These are phyloP conservation scores for Hymenopus coronatus DNA, from an alignment of 2,888 invertebrate genomes.

Conservation along the genomic window DNA sequence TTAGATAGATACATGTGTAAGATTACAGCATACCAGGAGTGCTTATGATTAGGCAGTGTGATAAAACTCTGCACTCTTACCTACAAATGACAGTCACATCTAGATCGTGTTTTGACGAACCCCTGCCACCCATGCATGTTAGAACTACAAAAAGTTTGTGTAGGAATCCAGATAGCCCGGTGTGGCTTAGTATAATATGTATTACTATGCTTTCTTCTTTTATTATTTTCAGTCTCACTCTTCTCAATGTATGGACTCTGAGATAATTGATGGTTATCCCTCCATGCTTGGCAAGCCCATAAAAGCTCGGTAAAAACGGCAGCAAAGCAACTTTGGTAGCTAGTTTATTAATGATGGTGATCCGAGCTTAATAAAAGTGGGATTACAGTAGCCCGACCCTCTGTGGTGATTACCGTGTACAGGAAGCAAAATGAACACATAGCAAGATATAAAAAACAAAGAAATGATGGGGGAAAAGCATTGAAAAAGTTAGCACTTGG, in stretches of 20 bases:
- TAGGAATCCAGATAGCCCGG: neutral
- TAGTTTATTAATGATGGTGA: neutral
- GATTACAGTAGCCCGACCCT: neutral
- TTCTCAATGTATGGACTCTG: neutral
- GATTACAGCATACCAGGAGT: neutral
- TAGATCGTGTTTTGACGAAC: neutral
- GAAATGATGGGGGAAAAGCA: neutral
- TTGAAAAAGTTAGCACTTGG: neutral
- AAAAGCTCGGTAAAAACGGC: neutral
- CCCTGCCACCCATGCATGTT: neutral
- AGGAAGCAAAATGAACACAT: neutral
- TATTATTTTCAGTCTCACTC: neutral
- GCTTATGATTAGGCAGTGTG: neutral
- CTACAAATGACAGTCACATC: neutral
- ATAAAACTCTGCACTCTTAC: neutral
- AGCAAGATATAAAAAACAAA: neutral
- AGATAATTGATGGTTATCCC: conserved; percentile 5
- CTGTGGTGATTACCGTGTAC: neutral
- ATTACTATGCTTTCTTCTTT: neutral
- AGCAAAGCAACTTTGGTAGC: neutral
- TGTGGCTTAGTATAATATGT: neutral
- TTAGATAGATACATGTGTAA: too few species aligned
- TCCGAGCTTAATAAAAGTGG: neutral
- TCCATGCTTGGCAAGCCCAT: neutral
- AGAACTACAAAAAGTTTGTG: neutral